These are phyloP conservation scores for Ctenodactylus gundi DNA, from an alignment of 2,113 vertebrate species.

Conservation along the genomic window DNA sequence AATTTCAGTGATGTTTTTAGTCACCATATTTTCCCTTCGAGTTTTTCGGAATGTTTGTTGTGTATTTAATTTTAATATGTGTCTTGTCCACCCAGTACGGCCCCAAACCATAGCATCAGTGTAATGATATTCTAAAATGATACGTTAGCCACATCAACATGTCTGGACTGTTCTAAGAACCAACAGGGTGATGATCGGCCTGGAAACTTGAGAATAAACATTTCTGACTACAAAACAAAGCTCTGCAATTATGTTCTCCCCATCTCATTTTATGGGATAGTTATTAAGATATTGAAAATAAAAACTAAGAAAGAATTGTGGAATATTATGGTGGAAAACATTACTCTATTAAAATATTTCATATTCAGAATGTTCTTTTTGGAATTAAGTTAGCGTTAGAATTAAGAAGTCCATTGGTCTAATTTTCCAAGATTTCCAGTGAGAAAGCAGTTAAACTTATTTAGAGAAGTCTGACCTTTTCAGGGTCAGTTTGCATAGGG, in stretches of 20 bases:
- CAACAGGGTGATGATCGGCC: neutral
- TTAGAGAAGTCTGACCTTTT: neutral
- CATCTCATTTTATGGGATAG: neutral
- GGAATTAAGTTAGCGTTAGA: neutral
- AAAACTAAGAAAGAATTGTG: neutral
- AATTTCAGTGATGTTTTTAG: neutral
- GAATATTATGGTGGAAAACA: neutral
- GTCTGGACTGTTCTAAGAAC: neutral
- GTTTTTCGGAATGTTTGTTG: neutral
- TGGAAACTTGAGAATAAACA: neutral
- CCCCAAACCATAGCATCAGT: neutral
- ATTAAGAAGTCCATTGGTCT: neutral
- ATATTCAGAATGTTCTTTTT: neutral
- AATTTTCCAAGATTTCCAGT: neutral
- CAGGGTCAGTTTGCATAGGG: neutral
- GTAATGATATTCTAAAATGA: neutral
- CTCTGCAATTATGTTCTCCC: neutral
- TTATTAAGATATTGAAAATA: neutral
- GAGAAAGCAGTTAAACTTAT: neutral
- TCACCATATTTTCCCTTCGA: neutral
- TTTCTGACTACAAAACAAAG: slow-evolving; percentile 5
- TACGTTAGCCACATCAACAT: neutral
- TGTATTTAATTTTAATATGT: neutral
- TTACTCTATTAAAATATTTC: neutral
- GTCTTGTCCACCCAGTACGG: neutral